A percentile compares a stretch with the other conserved stretches of the same genome.
phyloP scores from a whole-genome alignment of 2,797 vertebrate genomes.

The Ctenopoma multispine region DNA sequence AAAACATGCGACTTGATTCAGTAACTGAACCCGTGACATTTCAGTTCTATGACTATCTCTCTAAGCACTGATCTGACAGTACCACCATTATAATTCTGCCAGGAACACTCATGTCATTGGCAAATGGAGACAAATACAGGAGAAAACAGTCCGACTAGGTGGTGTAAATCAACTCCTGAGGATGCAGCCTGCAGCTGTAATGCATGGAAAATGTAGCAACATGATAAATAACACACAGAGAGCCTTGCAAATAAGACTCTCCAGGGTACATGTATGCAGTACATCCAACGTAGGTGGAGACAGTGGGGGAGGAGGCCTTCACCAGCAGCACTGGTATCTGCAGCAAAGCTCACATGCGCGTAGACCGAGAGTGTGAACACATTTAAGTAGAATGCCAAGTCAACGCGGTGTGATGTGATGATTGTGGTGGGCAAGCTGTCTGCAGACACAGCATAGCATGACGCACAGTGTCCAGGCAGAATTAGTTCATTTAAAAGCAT shows the following conservation, averaged over 20 bases:
- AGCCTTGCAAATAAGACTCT: conserved; percentile 40
- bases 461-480: conserved; percentile 57
- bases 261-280: conserved; percentile 12
- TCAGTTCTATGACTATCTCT: conserved; percentile 27
- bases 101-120: conserved; percentile 29
- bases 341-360: conserved; percentile 26
- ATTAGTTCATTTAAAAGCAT: conserved; percentile 73
- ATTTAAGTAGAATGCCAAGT: conserved; percentile 42
- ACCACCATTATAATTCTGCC: conserved; percentile 29
- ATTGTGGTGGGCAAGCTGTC: conserved; percentile 60
- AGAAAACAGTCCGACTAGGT: conserved; percentile 27
- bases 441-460: conserved; percentile 68
- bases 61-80: conserved; percentile 21
- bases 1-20: conserved; percentile 5
- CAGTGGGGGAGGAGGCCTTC: conserved; percentile 28
- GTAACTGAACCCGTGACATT: conserved; percentile 30
- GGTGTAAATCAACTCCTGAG: conserved; percentile 44
- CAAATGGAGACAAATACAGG: conserved; percentile 14
- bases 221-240: conserved; percentile 54
- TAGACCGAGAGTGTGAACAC: conserved; percentile 34
- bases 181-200: conserved; percentile 52
- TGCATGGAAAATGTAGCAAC: conserved; percentile 63
- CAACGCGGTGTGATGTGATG: conserved; percentile 39
- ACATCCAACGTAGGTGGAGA: conserved; percentile 27
- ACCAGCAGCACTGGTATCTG: conserved; percentile 29